Conservation (phyloP, 2,888 invertebrate species). For the Cremastobaeus sp. region DNA sequence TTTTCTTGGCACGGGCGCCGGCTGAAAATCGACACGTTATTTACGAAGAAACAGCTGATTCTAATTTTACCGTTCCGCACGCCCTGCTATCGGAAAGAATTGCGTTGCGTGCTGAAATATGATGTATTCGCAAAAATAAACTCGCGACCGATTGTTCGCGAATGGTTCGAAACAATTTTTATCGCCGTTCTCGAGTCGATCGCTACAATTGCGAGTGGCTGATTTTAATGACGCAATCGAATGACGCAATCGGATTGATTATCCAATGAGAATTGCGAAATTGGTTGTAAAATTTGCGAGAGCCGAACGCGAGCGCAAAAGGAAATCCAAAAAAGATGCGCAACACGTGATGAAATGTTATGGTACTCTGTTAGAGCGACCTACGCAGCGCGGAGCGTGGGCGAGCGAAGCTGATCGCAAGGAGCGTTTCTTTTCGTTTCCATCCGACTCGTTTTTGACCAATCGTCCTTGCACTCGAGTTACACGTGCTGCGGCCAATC, state of each 20-base stretch:
- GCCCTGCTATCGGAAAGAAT: no score
- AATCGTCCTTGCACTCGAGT: slow-evolving; percentile 29
- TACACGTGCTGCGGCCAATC: slow-evolving; percentile 20
- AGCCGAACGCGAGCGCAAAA: slow-evolving; percentile 14
- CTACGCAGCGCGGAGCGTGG: slow-evolving; percentile 51
- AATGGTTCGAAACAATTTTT: background rate
- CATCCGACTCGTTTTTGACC: slow-evolving; percentile 61
- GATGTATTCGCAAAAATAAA: slow-evolving; percentile 28
- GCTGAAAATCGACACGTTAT: slow-evolving; percentile 53
- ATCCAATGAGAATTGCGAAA: no score
- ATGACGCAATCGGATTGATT: no score
- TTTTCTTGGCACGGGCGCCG: slow-evolving; percentile 41
- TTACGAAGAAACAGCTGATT: slow-evolving; percentile 65
- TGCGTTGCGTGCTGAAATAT: slow-evolving; percentile 15
- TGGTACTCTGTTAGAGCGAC: slow-evolving; percentile 25
- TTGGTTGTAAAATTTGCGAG: slow-evolving; percentile 30
- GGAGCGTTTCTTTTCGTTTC: slow-evolving; percentile 61
- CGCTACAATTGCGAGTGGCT: background rate
- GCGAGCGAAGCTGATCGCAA: slow-evolving; percentile 46
- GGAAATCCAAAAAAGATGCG: slow-evolving; percentile 18
- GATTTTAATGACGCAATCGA: no score
- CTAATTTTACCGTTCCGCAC: slow-evolving; percentile 61
- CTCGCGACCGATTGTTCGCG: background rate
- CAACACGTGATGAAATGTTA: slow-evolving; percentile 52
- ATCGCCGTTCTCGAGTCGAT: background rate